Conservation (phyloP, 2,797 vertebrate species). For the Megalops cyprinoides region DNA sequence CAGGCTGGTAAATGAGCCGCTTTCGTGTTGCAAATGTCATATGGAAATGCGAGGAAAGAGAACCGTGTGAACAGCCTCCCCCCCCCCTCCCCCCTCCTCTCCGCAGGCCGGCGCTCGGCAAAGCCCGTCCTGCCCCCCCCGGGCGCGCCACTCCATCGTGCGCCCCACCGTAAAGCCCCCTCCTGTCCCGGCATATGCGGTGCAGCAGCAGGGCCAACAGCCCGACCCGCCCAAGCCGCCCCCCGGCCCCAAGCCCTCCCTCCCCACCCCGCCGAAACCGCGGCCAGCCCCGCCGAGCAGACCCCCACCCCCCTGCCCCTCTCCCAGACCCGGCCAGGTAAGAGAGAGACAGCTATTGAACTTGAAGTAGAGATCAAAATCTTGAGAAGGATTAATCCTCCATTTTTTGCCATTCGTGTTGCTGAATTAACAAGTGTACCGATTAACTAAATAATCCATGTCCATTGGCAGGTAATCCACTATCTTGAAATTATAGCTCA, state of each 20-base stretch:
- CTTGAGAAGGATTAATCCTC: too few relatives aligned
- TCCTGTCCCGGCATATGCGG: constrained; percentile 55
- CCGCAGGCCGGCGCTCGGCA: constrained; percentile 47
- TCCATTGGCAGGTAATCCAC: too few relatives aligned
- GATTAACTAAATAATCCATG: too few relatives aligned
- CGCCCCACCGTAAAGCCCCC: constrained; percentile 69
- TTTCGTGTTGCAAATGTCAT: constrained; percentile 6
- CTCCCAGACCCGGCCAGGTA: constrained; percentile 71
- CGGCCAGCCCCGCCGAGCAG: constrained; percentile 80
- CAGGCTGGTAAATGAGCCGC: constrained; percentile 53
- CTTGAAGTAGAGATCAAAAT: too few relatives aligned
- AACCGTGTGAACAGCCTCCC: neutral
- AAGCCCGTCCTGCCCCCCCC: constrained; percentile 52
- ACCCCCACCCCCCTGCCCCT: constrained; percentile 86
- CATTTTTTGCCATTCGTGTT: too few relatives aligned
- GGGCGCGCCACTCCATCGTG: constrained; percentile 49
- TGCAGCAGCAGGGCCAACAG: constrained; percentile 42
- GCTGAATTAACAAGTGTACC: too few relatives aligned
- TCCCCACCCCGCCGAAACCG: constrained; percentile 29
- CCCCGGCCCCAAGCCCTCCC: constrained; percentile 78
- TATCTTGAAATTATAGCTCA: too few relatives aligned
- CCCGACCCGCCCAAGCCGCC: constrained; percentile 37
- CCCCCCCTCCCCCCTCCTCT: constrained; percentile 7
- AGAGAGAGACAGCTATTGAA: constrained; percentile 31
- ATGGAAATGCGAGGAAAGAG: neutral